A percentile compares a stretch with the other conserved stretches of the same genome.
Evolutionary conservation across 1,140 invertebrate species (phyloP).

Genomic region (Alviniconcha marisindica): DNA sequence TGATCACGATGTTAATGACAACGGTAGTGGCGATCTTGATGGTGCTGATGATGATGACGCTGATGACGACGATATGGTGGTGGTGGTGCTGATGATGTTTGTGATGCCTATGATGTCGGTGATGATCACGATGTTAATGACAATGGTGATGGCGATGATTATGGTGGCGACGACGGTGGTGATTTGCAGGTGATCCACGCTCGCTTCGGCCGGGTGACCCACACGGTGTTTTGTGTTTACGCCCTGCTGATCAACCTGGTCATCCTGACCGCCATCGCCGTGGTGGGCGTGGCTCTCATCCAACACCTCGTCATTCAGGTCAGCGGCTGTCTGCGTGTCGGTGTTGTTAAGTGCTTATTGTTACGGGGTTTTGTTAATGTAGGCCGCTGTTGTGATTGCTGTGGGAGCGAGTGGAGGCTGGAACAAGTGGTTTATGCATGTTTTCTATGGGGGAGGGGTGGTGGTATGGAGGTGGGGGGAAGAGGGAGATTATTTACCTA

Average conservation of each 20-base stretch:
- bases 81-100: background rate
- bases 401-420: no score
- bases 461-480: no score
- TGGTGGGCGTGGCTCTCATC: constrained; percentile 54
- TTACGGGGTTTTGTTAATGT: no score
- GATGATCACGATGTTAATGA: background rate
- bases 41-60: no score
- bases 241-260: constrained; percentile 72
- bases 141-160: background rate
- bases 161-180: background rate
- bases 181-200: constrained; percentile 70
- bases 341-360: no score
- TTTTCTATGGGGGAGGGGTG: no score
- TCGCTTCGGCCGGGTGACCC: constrained; percentile 68
- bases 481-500: no score
- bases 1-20: no score
- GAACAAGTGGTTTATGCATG: no score
- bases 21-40: no score
- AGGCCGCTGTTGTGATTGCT: no score
- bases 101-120: background rate
- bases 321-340: background rate
- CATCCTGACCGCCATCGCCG: constrained; percentile 56
- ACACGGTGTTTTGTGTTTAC: constrained; percentile 68
- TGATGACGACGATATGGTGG: no score
- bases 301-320: constrained; percentile 7